phyloP scores from a whole-genome alignment of 92 coral and sea anemone genomes.

The Nematostella vectensis region DNA sequence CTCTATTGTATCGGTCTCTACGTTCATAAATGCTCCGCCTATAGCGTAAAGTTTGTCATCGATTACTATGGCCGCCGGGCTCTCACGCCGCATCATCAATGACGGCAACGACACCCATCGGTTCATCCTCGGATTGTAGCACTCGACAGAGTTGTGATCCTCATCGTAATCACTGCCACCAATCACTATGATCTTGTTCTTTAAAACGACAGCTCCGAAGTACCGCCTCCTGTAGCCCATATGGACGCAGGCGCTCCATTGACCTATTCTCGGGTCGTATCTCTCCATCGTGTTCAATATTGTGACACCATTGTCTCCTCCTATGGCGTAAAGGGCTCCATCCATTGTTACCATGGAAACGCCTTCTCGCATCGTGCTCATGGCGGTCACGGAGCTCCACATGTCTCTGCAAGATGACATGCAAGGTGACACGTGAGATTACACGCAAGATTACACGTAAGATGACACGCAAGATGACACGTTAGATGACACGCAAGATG shows the following conservation, averaged over 20 bases:
- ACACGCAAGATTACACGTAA: not conserved
- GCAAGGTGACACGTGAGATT: not conserved
- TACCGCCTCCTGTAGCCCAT: constrained; percentile 93
- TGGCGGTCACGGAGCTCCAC: constrained; percentile 76
- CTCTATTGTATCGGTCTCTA: constrained; percentile 79
- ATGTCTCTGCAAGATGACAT: constrained; percentile 51
- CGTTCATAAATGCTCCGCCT: constrained; percentile 92
- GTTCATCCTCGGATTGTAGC: constrained; percentile 92
- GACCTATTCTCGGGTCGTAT: constrained; percentile 88
- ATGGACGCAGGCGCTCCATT: constrained; percentile 81
- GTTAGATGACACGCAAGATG: too few species aligned
- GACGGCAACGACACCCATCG: constrained; percentile 92
- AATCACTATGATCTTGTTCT: constrained; percentile 74
- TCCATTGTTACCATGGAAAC: constrained; percentile 83
- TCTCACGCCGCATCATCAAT: constrained; percentile 77
- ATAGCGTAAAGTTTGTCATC: constrained; percentile 79
- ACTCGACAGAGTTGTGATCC: constrained; percentile 95
- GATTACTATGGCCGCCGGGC: constrained; percentile 76
- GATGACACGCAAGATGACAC: too few species aligned
- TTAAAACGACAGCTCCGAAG: constrained; percentile 90
- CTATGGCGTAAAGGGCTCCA: constrained; percentile 78
- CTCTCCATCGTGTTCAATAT: constrained; percentile 81
- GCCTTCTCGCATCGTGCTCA: constrained; percentile 91
- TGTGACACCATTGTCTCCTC: constrained; percentile 94
- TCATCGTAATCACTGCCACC: constrained; percentile 98